These are phyloP conservation scores for Siniperca scherzeri DNA, from an alignment of 2,797 vertebrate species.

Conservation along the genomic window DNA sequence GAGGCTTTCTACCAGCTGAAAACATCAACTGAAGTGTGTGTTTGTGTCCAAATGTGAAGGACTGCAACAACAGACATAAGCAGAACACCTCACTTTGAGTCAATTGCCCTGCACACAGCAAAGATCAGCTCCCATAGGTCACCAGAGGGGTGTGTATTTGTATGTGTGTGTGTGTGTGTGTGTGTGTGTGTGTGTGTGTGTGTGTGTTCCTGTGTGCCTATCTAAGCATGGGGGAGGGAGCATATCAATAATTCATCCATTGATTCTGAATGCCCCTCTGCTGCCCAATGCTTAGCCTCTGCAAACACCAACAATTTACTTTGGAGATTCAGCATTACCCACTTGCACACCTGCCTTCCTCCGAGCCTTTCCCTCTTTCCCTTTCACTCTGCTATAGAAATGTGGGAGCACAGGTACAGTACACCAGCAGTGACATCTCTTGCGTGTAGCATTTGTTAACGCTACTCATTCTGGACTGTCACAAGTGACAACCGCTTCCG, in stretches of 20 bases:
- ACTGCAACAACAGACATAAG: neutral
- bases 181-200: slow-evolving; percentile 24
- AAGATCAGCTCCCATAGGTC: slow-evolving; percentile 47
- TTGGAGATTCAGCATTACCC: slow-evolving; percentile 58
- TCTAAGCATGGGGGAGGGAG: slow-evolving; percentile 59
- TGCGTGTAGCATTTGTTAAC: no score
- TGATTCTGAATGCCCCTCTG: slow-evolving; percentile 62
- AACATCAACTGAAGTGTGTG: slow-evolving; percentile 18
- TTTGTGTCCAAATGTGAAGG: slow-evolving; percentile 19
- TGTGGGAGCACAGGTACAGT: neutral
- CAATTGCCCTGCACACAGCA: slow-evolving; percentile 17
- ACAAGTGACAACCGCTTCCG: neutral
- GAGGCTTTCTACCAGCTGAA: slow-evolving; percentile 21
- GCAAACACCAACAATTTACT: slow-evolving; percentile 51
- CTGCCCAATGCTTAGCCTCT: slow-evolving; percentile 64
- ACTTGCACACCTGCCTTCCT: neutral
- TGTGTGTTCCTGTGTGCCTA: slow-evolving; percentile 29
- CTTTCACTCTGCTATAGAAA: neutral
- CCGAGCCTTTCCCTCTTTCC: neutral
- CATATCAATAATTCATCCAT: slow-evolving; percentile 86
- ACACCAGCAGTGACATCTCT: neutral
- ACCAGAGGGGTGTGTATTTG: slow-evolving; percentile 29
- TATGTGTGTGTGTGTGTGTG: slow-evolving; percentile 9
- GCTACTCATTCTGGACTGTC: neutral
- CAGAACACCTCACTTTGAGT: slow-evolving; percentile 16